Base-by-base conservation (phyloP, 2,888 invertebrate genomes). In the Rhogogaster chlorosoma region DNA sequence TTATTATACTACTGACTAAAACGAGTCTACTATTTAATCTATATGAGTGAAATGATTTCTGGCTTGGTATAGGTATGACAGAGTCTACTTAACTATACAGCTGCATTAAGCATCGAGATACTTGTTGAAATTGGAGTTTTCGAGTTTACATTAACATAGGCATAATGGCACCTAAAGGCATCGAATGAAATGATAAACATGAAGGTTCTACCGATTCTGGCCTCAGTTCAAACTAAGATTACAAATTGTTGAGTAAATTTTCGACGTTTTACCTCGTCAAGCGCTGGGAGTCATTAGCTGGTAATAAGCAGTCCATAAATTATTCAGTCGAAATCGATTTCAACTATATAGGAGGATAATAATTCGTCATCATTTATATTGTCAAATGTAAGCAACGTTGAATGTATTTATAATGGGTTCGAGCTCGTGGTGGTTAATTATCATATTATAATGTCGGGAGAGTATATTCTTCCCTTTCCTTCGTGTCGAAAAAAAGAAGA, bases 251-350 rank as follows among this genome's bases (percentile, higher is more conserved):
- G 32, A 32, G 45, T 32, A 73, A 73, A 26, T 73, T 42, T 26
- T 29, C 29, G 12, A 3, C 42, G 22, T 73, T 73, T 73, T 12
- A 38, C 15, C 22, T 45, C 53, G 77, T 9, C 32, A 77, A 77
- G 22, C 32, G 53, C 49, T n/a, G 49, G 53, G 9, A 77, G 77
- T 53, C 77, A 77, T 77, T 77, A 77, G 26, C n/a, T 26, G 77
- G 77, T 29, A 77, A 77, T 22, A 18, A 77, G 49, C 77, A 67
- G 26, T 4, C 7, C 49, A 77, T 53, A 29, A 77, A 77, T 15
- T 49, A 77, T 77, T 77, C 49, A 77, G 77, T 77, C 53, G 10
- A 32, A 49, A 45, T 49, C 45, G 29, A 77, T 77, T 53, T 67
- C 9, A 75, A 38, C 38, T 12, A 18, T 29, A 53, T 29, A n/a